Evolutionary conservation across 1,140 invertebrate species (phyloP).

Genomic region (Oncopodura yosiiana): DNA sequence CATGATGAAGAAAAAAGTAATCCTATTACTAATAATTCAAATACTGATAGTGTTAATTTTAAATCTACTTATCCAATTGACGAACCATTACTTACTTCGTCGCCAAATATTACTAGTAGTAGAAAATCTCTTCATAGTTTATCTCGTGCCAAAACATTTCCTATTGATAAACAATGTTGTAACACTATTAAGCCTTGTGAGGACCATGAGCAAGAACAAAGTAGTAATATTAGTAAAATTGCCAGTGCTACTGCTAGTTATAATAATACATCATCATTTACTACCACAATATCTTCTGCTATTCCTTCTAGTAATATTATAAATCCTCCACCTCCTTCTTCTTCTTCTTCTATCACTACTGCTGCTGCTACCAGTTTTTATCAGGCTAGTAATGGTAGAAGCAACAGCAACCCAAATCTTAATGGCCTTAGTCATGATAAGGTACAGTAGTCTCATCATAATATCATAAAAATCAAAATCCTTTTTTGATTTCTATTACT

Average conservation of each 20-base stretch:
- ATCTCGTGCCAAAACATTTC: constrained; percentile 27
- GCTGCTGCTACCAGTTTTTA: too few species aligned
- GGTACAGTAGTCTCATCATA: too few species aligned
- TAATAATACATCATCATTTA: too few species aligned
- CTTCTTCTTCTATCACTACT: too few species aligned
- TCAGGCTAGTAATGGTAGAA: too few species aligned
- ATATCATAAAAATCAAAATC: too few species aligned
- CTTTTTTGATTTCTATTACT: too few species aligned
- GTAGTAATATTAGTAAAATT: constrained; percentile 3
- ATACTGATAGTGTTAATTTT: constrained; percentile 10
- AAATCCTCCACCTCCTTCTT: too few species aligned
- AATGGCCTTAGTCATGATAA: too few species aligned
- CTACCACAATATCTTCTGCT: too few species aligned
- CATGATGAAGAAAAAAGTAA: not conserved
- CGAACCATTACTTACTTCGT: constrained; percentile 35
- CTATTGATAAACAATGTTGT: constrained; percentile 34
- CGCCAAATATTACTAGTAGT: constrained; percentile 28
- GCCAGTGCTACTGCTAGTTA: not conserved
- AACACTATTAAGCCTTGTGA: constrained; percentile 22
- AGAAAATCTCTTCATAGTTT: constrained; percentile 14
- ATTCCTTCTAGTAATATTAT: too few species aligned
- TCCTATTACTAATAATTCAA: not conserved
- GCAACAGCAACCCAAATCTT: too few species aligned
- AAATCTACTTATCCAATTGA: constrained; percentile 37
- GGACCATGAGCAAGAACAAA: constrained; percentile 21